Conservation (phyloP, 1,140 invertebrate genomes). For the Drosophila sproati region DNA sequence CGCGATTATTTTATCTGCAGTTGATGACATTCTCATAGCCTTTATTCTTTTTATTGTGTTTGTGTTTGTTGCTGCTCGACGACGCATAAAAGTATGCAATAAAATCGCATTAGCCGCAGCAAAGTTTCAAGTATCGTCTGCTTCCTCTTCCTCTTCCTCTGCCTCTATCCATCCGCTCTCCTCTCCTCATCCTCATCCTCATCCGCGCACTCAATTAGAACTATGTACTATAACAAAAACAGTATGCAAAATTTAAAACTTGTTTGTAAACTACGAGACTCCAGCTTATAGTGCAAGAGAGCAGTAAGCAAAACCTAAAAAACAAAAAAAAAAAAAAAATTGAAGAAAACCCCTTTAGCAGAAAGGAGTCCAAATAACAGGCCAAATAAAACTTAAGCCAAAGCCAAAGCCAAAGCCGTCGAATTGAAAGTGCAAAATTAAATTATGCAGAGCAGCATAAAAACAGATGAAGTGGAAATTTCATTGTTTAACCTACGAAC, state of each 20-base stretch:
- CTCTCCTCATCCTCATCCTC: too few relatives aligned
- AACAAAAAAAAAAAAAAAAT: slow-evolving; percentile 16
- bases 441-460: slow-evolving; percentile 82
- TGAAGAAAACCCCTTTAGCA: too few relatives aligned
- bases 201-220: slow-evolving; percentile 47
- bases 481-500: slow-evolving; percentile 78
- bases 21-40: slow-evolving; percentile 29
- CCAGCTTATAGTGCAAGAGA: slow-evolving; percentile 3
- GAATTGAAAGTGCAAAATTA: slow-evolving; percentile 79
- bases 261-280: slow-evolving; percentile 33
- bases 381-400: slow-evolving; percentile 40
- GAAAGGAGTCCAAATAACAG: background rate
- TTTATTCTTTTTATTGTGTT: slow-evolving; percentile 7
- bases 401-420: slow-evolving; percentile 13
- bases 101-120: slow-evolving; percentile 67
- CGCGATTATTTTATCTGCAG: slow-evolving; percentile 23
- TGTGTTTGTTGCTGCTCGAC: slow-evolving; percentile 21
- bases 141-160: background rate
- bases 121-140: slow-evolving; percentile 40
- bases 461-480: slow-evolving; percentile 82
- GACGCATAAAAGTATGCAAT: slow-evolving; percentile 70
- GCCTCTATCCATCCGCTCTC: background rate
- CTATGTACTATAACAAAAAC: slow-evolving; percentile 14
- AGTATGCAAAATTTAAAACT: slow-evolving; percentile 25
- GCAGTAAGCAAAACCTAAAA: background rate